Evolutionary conservation across 2,888 invertebrate genomes (phyloP), one percentile per base, ranked within the genome.

Genomic region (Aspidiotus destructor): DNA sequence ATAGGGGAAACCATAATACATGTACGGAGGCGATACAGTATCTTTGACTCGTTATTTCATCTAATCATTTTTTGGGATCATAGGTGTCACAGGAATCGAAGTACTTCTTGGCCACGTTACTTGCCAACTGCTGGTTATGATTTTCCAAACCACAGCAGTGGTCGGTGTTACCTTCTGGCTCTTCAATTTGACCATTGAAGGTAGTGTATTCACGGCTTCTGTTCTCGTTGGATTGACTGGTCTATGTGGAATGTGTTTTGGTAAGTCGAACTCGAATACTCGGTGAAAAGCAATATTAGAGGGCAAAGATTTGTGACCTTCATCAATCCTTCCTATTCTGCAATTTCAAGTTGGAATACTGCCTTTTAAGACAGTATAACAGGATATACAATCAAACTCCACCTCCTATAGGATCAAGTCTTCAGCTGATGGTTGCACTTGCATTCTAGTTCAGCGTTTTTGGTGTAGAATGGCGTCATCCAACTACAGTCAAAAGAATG

Each of bases 241-340:
- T 13, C 78, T 94, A 17, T 92, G 93, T 76, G 96, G 95, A 75
- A 96, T 96, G 96, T 87, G 88, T 70, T 92, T 92, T 74, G 92
- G 90, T 89, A 80, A 80, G 81, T 76, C 68, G n/a, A n/a, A n/a
- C n/a, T n/a, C n/a, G n/a, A n/a, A n/a, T n/a, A n/a, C n/a, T n/a
- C n/a, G n/a, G n/a, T n/a, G n/a, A n/a, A n/a, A n/a, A n/a, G n/a
- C n/a, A n/a, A n/a, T n/a, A n/a, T n/a, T n/a, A n/a, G n/a, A n/a
- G n/a, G n/a, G n/a, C n/a, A n/a, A n/a, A n/a, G n/a, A n/a, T n/a
- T n/a, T n/a, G n/a, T n/a, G n/a, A n/a, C n/a, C n/a, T n/a, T n/a
- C n/a, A n/a, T n/a, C n/a, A n/a, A n/a, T n/a, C n/a, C n/a, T n/a
- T n/a, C n/a, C n/a, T n/a, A n/a, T n/a, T n/a, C n/a, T n/a, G n/a